Base-by-base conservation (phyloP, 2,113 vertebrate species). In the Microtus richardsoni region DNA sequence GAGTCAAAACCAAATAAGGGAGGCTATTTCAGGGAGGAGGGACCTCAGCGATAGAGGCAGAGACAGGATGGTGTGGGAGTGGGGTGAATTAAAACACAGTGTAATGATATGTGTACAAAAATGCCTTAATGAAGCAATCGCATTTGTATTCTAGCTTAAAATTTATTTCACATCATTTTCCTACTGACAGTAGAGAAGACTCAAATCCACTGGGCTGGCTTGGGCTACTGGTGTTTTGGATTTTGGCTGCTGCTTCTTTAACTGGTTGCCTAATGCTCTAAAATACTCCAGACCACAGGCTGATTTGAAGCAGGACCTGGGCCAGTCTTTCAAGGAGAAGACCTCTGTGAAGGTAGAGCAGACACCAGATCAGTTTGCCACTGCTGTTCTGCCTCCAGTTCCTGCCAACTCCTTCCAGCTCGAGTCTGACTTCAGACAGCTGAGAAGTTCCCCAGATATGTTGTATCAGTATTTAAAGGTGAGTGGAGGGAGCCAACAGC, bases 401-500 rank as follows among this genome's bases (percentile, higher is more conserved):
- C 99, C 99, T 95, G 44, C 98, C 86, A 99, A 98, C 98, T 99
- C 99, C 89, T 99, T 99, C 96, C 99, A 99, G 95, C 99, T 99
- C 66, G 99, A 99, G 97, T 98, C 99, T 52, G 99, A 99, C 97
- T 98, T 99, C 88, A 99, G 99, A 91, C 99, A 98, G 96, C 98
- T 99, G 41, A 98, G 99, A 96, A 97, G 97, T 88, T 98, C 98
- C 68, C 99, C 99, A 0, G 98, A 99, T 96, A 91, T 97, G 30
- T 98, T 99, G 93, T 99, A 99, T 94, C 98, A 97, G 88, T 99
- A 99, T 94, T 97, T 99, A 70, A 99, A 99, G 99, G 99, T 99
- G 98, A 95, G 97, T 82, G 86, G 2, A 0, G 8, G 16, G 71
- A 86, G 60, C 39, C 82, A 60, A 39, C 73, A 62, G 33, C 75